Conservation (phyloP, 2,888 invertebrate species). For the Orthosia gothica region DNA sequence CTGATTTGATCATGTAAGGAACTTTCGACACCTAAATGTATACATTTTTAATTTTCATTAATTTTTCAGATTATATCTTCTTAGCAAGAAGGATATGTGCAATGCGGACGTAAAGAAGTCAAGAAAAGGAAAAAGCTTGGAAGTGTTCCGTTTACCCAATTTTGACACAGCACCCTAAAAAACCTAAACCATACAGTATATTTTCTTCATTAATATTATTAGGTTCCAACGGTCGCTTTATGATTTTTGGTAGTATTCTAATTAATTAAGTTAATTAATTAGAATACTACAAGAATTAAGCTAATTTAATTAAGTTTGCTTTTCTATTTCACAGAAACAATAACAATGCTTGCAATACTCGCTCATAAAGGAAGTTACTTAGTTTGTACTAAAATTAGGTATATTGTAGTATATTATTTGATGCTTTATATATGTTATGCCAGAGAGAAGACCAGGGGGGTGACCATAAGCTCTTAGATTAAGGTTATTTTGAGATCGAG, state of each 20-base stretch:
- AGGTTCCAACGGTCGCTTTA: slow-evolving; percentile 17
- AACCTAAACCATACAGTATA: slow-evolving; percentile 10
- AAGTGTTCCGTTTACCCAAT: not conserved
- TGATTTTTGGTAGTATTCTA: slow-evolving; percentile 29
- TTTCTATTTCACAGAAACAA: slow-evolving; percentile 5
- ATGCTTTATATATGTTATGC: no score
- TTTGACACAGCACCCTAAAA: not conserved
- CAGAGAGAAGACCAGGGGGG: no score
- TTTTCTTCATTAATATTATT: slow-evolving; percentile 45
- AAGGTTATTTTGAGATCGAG: no score
- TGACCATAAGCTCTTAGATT: no score
- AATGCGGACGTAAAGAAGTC: not conserved
- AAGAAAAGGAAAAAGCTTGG: no score
- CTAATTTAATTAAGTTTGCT: slow-evolving; percentile 37
- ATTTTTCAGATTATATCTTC: no score
- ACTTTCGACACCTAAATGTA: no score
- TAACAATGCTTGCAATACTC: not conserved
- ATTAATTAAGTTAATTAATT: no score
- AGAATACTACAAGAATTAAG: no score
- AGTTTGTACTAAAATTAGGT: not conserved
- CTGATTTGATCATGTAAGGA: no score
- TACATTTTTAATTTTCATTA: no score
- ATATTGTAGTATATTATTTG: not conserved
- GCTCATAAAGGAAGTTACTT: not conserved
- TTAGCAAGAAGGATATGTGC: not conserved